Evolutionary conservation across 1,140 invertebrate species (phyloP).

Genomic region (Lutraria rhynchaena): DNA sequence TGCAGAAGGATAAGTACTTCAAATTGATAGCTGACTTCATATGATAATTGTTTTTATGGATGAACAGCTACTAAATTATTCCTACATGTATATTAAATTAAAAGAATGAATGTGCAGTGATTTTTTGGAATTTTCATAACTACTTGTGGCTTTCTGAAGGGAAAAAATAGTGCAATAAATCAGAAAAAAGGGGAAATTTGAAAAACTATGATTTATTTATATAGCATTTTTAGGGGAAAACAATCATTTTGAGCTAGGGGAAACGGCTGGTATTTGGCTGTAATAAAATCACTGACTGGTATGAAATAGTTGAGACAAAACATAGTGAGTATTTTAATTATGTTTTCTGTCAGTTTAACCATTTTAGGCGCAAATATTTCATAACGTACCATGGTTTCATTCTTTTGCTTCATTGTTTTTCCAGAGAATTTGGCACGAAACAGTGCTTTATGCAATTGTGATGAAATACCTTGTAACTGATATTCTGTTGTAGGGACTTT

Average conservation of each 20-base stretch:
- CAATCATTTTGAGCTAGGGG: too few species aligned
- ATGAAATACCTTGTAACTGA: background rate
- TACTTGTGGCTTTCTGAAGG: too few species aligned
- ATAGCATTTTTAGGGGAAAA: too few species aligned
- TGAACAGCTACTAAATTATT: background rate
- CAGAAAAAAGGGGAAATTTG: too few species aligned
- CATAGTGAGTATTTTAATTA: too few species aligned
- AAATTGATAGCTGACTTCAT: background rate
- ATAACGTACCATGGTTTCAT: background rate
- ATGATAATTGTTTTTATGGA: background rate
- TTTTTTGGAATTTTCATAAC: too few species aligned
- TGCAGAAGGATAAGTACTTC: background rate
- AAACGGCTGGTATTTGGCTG: too few species aligned
- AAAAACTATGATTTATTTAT: too few species aligned
- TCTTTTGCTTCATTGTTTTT: background rate
- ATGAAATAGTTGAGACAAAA: background rate
- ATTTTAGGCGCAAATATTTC: too few species aligned
- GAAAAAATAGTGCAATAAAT: too few species aligned
- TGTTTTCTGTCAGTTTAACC: too few species aligned
- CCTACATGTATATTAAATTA: background rate
- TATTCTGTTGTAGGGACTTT: constrained; percentile 48
- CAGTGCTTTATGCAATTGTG: background rate
- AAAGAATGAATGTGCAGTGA: background rate
- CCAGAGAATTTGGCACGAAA: background rate
- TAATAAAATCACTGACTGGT: too few species aligned